These are phyloP conservation scores for Cyaniris semiargus DNA, from an alignment of 2,888 invertebrate genomes.

Conservation along the genomic window DNA sequence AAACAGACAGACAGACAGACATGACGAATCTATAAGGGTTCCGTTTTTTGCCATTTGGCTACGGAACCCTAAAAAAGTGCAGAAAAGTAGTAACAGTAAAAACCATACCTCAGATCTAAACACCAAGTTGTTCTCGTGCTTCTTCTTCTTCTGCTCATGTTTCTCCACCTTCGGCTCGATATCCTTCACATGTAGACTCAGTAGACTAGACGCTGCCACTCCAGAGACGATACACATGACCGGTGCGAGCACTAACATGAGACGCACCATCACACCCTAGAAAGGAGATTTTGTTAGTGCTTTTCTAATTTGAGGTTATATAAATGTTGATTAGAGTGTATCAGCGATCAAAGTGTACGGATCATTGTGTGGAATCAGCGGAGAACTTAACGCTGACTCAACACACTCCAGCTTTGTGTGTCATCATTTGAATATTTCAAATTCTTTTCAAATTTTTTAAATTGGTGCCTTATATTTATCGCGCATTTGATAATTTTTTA, in stretches of 20 bases:
- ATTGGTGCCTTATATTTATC: too few species aligned
- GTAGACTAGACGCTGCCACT: constrained; percentile 93
- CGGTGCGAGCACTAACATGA: constrained; percentile 98
- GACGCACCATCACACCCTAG: constrained; percentile 98
- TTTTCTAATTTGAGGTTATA: not conserved
- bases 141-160: constrained; percentile 81
- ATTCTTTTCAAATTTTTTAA: too few species aligned
- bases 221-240: constrained; percentile 99
- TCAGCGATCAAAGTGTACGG: constrained; percentile 84
- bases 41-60: too few species aligned
- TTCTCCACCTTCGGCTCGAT: constrained; percentile 85
- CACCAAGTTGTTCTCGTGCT: constrained; percentile 86
- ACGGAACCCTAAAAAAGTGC: too few species aligned
- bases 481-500: too few species aligned
- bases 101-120: constrained; percentile 91
- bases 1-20: too few species aligned
- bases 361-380: constrained; percentile 75
- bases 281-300: constrained; percentile 33
- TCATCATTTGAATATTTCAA: constrained; percentile 58
- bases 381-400: constrained; percentile 65
- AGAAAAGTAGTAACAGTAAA: too few species aligned
- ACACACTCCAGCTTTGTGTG: constrained; percentile 66
- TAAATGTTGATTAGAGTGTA: not conserved
- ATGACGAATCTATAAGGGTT: too few species aligned
- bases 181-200: constrained; percentile 93